These are phyloP conservation scores for Limanda limanda DNA, from an alignment of 2,113 vertebrate species.

Conservation along the genomic window DNA sequence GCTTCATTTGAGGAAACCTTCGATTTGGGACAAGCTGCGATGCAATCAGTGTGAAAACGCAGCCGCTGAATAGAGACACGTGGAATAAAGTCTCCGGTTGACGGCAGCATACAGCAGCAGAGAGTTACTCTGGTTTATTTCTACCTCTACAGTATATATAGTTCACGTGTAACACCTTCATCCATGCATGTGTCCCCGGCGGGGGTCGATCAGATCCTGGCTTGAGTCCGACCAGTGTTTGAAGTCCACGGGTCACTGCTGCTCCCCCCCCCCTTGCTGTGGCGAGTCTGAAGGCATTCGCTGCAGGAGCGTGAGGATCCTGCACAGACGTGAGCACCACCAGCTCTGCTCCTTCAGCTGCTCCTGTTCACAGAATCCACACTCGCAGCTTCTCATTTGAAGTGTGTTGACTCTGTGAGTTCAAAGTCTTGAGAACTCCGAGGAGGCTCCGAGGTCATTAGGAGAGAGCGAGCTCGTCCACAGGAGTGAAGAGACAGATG, in stretches of 20 bases:
- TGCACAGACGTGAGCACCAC: background rate
- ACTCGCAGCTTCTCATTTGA: constrained; percentile 27
- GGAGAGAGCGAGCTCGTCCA: constrained; percentile 6
- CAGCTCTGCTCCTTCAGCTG: constrained; percentile 1
- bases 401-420: constrained; percentile 37
- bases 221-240: constrained; percentile 12
- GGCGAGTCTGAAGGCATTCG: background rate
- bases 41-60: too few species aligned
- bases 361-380: constrained; percentile 31
- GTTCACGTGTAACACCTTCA: constrained; percentile 1
- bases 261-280: constrained; percentile 13
- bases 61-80: too few species aligned
- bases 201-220: constrained; percentile 10
- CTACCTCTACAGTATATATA: background rate
- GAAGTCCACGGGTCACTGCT: constrained; percentile 16
- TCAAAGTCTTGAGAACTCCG: constrained; percentile 39
- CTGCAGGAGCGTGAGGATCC: background rate
- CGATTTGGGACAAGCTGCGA: too few species aligned
- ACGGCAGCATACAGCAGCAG: too few species aligned
- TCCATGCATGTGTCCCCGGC: background rate
- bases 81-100: too few species aligned
- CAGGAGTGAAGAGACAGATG: background rate
- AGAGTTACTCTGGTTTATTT: background rate
- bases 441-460: constrained; percentile 18
- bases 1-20: too few species aligned